Base-by-base conservation (phyloP, 2,113 vertebrate genomes). In the Stercorarius parasiticus region DNA sequence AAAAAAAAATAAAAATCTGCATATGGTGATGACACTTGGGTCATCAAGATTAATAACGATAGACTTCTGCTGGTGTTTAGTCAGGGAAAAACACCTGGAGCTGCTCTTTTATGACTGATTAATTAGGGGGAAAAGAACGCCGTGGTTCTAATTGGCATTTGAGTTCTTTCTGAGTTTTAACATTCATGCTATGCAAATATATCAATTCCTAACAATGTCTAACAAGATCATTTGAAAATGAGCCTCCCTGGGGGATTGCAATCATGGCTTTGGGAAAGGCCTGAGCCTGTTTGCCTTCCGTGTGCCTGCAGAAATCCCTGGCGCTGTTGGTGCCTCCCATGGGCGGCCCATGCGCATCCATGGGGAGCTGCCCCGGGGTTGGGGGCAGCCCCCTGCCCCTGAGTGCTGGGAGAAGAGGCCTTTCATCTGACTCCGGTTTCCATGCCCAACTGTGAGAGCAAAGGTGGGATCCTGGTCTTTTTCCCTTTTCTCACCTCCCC, bases 141-240 rank as follows among this genome's bases (percentile, higher is more conserved):
- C 0, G 23, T 52, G 95, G 90, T 22, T 82, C 81, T 98, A 94
- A 95, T 94, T 94, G 97, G 97, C 40, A 13, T 93, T 90, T 94
- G 96, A 96, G 96, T 66, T 71, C 95, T 90, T 93, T 96, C 91
- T 32, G 86, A 91, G 97, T 87, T 96, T 98, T 97, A 96, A 96
- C 96, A 97, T 98, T 97, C 94, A 94, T 90, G 96, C 94, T 86
- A 96, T 97, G 98, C 97, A 97, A 96, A 97, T 90, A 76, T 45
- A 79, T 95, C 96, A 49, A 72, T 94, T 94, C 94, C 96, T 96
- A 94, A 97, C 97, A 96, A 96, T 96, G 97, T 97, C 97, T 96
- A 96, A 97, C 96, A 96, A 95, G 96, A 96, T 96, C 97, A 96
- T 95, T 96, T 96, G 96, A 82, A 97, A 98, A 96, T 93, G 88